These are phyloP conservation scores for Larimichthys polyactis DNA, from an alignment of 2,113 vertebrate species.

Conservation along the genomic window DNA sequence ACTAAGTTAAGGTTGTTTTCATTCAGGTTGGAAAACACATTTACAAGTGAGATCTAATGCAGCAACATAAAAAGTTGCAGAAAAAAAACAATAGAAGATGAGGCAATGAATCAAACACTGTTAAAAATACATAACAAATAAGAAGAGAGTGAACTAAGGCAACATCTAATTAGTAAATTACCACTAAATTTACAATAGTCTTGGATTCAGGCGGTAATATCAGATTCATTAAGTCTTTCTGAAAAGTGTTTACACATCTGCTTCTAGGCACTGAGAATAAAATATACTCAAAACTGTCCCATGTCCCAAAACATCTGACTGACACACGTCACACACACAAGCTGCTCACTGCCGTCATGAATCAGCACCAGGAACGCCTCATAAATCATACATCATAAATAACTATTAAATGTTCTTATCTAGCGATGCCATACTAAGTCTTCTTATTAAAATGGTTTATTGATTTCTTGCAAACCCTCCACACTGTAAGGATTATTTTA, in stretches of 20 bases:
- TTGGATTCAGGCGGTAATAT: neutral
- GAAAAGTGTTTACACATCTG: neutral
- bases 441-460: too few species aligned
- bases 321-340: neutral
- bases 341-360: neutral
- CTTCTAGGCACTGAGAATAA: too few species aligned
- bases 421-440: neutral
- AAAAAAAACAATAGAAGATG: neutral
- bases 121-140: neutral
- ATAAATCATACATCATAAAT: neutral
- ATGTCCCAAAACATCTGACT: neutral
- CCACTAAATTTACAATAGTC: neutral
- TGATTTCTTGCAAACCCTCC: too few species aligned
- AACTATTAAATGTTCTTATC: neutral
- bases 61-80: neutral
- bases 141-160: too few species aligned
- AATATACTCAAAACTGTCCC: neutral
- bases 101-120: neutral
- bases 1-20: neutral
- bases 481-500: too few species aligned
- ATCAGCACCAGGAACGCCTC: neutral
- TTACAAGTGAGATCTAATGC: neutral
- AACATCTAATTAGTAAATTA: neutral
- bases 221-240: neutral
- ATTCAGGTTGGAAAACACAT: neutral